A percentile compares a stretch with the other conserved stretches of the same genome.
Conservation (phyloP, 2,113 vertebrate genomes). For the Grantiella picta region DNA sequence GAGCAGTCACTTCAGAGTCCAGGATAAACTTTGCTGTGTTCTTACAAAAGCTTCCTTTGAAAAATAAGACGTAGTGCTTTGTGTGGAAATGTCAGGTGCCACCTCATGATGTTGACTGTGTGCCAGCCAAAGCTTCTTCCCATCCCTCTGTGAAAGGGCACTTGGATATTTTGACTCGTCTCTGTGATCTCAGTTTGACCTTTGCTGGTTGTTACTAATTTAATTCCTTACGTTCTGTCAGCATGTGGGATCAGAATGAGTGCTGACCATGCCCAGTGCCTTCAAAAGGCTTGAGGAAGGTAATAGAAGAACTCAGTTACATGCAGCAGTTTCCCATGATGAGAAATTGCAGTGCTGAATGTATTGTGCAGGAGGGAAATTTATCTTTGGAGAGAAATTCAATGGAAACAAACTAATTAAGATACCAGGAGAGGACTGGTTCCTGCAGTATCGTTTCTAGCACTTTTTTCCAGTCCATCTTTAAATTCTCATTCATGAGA, state of each 20-base stretch:
- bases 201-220: not conserved
- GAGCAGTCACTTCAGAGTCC: not conserved
- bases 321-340: not conserved
- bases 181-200: not conserved
- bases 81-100: conserved; percentile 12
- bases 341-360: not conserved
- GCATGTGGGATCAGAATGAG: not conserved
- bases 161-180: not conserved
- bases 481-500: not conserved
- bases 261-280: not conserved
- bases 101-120: not conserved
- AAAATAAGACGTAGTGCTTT: not conserved
- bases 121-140: not conserved
- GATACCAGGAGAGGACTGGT: not conserved
- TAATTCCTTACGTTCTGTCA: not conserved
- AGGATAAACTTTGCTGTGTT: conserved; percentile 22
- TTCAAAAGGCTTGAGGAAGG: not conserved
- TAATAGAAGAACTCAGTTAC: not conserved
- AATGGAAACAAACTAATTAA: not conserved
- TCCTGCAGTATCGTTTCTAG: not conserved
- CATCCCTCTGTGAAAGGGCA: not conserved
- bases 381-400: not conserved
- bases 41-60: conserved; percentile 23
- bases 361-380: not conserved
- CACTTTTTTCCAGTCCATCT: not conserved